Evolutionary conservation across 1,140 invertebrate genomes (phyloP), one percentile per base, ranked within the genome.

Genomic region (Sitodiplosis mosellana): DNA sequence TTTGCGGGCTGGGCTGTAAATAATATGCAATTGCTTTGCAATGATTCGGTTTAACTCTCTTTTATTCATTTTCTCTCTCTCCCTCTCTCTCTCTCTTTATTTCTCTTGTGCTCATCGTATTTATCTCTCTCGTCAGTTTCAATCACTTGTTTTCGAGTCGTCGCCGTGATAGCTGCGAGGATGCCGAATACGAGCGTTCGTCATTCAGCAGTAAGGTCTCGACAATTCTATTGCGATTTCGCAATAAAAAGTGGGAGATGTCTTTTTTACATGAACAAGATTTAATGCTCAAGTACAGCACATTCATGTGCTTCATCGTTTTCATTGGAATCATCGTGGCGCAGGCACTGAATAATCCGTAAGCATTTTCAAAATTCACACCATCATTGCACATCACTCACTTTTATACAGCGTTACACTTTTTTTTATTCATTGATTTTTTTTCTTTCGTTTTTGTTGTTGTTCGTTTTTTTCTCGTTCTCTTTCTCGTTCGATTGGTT

Each of bases 261-360:
- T 54, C 57, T 22, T 64, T 57, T 47, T 52, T 64, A 17, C 48
- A 51, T 21, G 59, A 64, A 15, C 57, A 61, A 1, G 62, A 64
- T 41, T 52, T 59, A n/a, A 61, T 64, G 59, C 48, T 64, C 5
- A 64, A 64, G 47, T 64, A 64, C 46, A 64, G 62, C 49, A 56
- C 59, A 15, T 33, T 55, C 0, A 47, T 54, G 22, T 49, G 51
- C 6, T 48, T 51, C 20, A 44, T 52, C 17, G 51, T 51, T 21
- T 62, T 63, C 41, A 48, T 59, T 4, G 53, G 56, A 1, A 54
- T 64, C 17, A 46, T 63, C 4, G 22, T 55, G 22, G 59, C 64
- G 12, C 62, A 64, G 34, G 21, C 48, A 4, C 45, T 55, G 3
- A 55, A 55, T 49, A 36, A 47, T 18, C 17, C 49, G 54, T 55